These are phyloP conservation scores for Thamnophis sirtalis DNA, from an alignment of 2,113 vertebrate species.

Conservation along the genomic window DNA sequence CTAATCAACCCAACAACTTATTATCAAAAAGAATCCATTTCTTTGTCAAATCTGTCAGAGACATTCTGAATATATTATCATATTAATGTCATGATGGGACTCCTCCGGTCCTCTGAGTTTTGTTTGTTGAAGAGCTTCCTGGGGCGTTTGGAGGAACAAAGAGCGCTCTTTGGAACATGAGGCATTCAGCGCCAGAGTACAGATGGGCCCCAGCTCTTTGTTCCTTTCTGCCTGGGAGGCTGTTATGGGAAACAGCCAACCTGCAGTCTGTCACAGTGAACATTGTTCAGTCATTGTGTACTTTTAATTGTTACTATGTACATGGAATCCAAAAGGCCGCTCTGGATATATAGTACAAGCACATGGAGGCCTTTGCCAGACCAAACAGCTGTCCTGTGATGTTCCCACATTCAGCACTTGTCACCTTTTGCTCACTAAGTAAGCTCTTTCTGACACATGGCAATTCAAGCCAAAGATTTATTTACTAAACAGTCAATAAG, in stretches of 20 bases:
- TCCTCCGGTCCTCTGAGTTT: constrained; percentile 68
- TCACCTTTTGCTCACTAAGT: constrained; percentile 64
- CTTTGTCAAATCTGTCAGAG: constrained; percentile 67
- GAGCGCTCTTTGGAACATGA: constrained; percentile 67
- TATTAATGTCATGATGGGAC: constrained; percentile 65
- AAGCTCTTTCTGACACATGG: constrained; percentile 62
- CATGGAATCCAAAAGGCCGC: constrained; percentile 68
- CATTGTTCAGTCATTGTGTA: constrained; percentile 70
- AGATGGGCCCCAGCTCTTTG: constrained; percentile 69
- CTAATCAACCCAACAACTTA: constrained; percentile 58
- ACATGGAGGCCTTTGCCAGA: constrained; percentile 67
- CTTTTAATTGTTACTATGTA: constrained; percentile 74
- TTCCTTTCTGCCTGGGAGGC: constrained; percentile 67
- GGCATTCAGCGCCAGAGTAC: constrained; percentile 66
- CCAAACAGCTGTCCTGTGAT: constrained; percentile 67
- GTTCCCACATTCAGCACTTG: constrained; percentile 63
- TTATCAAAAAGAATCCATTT: constrained; percentile 58
- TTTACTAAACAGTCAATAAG: constrained; percentile 62
- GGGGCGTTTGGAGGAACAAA: constrained; percentile 69
- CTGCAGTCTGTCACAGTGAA: constrained; percentile 70
- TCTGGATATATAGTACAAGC: constrained; percentile 70
- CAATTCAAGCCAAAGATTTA: constrained; percentile 67
- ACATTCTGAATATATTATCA: constrained; percentile 69
- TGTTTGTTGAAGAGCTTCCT: constrained; percentile 74
- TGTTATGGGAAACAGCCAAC: constrained; percentile 73